Conservation (phyloP, 2,113 vertebrate genomes). For the Zapus hudsonius region DNA sequence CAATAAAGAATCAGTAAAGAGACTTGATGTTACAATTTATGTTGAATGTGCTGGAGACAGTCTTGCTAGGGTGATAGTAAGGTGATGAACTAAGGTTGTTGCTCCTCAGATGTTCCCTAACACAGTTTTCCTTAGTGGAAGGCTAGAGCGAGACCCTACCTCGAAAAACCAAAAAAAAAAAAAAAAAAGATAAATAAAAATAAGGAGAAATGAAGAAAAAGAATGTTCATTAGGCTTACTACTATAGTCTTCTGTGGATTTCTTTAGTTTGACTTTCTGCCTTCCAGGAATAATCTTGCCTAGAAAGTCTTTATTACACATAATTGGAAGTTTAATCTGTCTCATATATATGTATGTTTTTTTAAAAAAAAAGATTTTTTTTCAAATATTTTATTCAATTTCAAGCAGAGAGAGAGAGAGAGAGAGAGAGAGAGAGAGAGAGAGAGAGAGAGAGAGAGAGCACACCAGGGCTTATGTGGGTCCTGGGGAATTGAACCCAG, state of each 20-base stretch:
- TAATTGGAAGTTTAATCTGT: not conserved
- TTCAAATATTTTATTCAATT: no score
- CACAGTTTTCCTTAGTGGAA: conserved; percentile 40
- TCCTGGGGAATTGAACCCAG: no score
- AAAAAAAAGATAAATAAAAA: no score
- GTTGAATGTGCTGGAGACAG: not conserved
- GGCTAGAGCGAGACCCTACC: no score
- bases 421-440: no score
- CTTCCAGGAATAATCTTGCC: conserved; percentile 1
- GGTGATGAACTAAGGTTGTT: not conserved
- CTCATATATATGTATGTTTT: not conserved
- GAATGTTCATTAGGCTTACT: not conserved
- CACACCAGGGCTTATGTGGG: no score
- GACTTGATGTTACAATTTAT: not conserved
- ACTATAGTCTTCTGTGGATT: not conserved
- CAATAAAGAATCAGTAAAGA: not conserved
- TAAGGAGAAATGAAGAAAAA: conserved; percentile 34
- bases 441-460: no score
- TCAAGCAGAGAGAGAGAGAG: no score
- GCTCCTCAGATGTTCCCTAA: not conserved
- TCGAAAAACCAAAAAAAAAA: no score
- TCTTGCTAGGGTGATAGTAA: not conserved
- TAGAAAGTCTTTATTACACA: not conserved
- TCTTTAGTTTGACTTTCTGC: conserved; percentile 11
- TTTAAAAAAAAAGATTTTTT: no score